phyloP scores from a whole-genome alignment of 30 jellyfish, hydroid and myxozoan species.

The Phacellophora camtschatica region DNA sequence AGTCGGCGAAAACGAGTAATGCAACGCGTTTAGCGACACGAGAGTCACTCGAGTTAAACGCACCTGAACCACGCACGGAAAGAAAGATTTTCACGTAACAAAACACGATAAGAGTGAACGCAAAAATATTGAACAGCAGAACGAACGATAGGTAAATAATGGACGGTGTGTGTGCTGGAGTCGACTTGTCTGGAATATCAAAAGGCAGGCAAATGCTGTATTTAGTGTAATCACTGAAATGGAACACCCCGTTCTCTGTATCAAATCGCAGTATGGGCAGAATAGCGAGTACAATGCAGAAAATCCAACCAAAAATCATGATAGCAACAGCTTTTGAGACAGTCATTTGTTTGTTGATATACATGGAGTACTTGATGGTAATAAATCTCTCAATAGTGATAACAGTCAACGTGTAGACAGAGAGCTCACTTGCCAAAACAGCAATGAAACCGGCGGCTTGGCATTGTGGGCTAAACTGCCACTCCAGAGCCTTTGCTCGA shows the following conservation, averaged over 20 bases:
- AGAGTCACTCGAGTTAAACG: slow-evolving; percentile 94
- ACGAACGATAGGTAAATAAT: slow-evolving; percentile 64
- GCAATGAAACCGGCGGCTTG: slow-evolving; percentile 95
- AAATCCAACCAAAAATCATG: slow-evolving; percentile 86
- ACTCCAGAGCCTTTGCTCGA: slow-evolving; percentile 89
- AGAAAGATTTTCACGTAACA: slow-evolving; percentile 84
- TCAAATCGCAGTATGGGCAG: slow-evolving; percentile 68
- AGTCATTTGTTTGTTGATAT: slow-evolving; percentile 66
- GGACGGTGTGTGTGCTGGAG: slow-evolving; percentile 57
- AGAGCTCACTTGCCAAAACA: slow-evolving; percentile 83
- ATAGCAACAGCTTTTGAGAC: slow-evolving; percentile 62
- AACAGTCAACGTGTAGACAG: slow-evolving; percentile 83
- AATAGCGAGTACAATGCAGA: slow-evolving; percentile 65
- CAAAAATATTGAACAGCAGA: slow-evolving; percentile 61
- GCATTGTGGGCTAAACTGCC: slow-evolving; percentile 95
- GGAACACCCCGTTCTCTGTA: slow-evolving; percentile 49
- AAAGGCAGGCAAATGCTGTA: slow-evolving; percentile 94
- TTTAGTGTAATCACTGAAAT: slow-evolving; percentile 85
- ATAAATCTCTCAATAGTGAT: slow-evolving; percentile 88
- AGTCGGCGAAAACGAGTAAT: slow-evolving; percentile 82
- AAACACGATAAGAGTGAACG: slow-evolving; percentile 71
- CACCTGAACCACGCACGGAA: slow-evolving; percentile 82
- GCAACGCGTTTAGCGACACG: slow-evolving; percentile 93
- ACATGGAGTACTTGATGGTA: slow-evolving; percentile 85
- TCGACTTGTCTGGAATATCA: slow-evolving; percentile 62